Base-by-base conservation (phyloP, 2,797 vertebrate genomes). In the Schizopygopsis pylzovi region DNA sequence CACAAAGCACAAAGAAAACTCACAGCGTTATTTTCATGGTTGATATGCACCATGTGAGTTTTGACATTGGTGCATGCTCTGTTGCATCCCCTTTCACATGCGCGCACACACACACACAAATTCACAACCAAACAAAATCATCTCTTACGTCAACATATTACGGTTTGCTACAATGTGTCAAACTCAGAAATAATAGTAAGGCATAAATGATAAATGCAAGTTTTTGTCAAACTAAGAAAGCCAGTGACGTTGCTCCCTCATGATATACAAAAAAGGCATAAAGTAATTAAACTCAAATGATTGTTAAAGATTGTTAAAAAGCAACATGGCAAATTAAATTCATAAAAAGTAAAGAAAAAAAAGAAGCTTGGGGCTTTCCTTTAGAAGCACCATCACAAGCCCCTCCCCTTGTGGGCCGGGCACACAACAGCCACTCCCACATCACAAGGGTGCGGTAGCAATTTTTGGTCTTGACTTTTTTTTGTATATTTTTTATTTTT, bases 401-500 rank as follows among this genome's bases (percentile, higher is more conserved):
- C 85, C 83, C 89, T 85, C 89, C 91, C 83, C 86, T 22, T 79
- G 85, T 49, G 71, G 86, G 82, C 87, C 67, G 85, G 86, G 90
- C 85, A 47, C 82, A 86, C 49, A 87, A 90, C 91, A 84, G 88
- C 84, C 82, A 91, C 92, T 90, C 91, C 89, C 90, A 91, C 91
- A 88, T 87, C 90, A 84, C 82, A 89, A 89, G 91, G 91, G 92
- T 79, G 88, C 92, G 91, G 91, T 92, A 91, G 90, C 88, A 88
- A 90, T 96, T 96, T 97, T 96, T 97, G 96, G 96, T 97, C 94
- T 96, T 94, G 91, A 95, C 82, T 93, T 91, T 93, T 59, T 71
- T 85, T 39, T 79, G 11, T 43, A 93, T 93, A 15, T 90, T 75
- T 79, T 91, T 79, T 63, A 89, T 95, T 75, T 79, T 91, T 82